Evolutionary conservation across 2,113 vertebrate genomes (phyloP).

Genomic region (Caretta caretta): DNA sequence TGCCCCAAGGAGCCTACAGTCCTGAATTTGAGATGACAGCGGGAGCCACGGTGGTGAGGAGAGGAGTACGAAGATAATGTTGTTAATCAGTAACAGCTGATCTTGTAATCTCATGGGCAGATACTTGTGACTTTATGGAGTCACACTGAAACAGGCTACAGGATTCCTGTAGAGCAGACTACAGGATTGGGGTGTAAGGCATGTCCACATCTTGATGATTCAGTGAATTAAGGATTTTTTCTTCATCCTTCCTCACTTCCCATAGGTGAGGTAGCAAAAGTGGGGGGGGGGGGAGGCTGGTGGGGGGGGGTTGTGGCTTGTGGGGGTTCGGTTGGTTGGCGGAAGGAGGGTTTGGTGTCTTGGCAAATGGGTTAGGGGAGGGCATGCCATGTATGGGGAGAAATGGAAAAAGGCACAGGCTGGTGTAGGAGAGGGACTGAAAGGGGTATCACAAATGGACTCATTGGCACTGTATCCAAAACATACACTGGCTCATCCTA

Average conservation of each 20-base stretch:
- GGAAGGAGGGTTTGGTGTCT: not conserved
- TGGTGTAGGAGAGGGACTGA: not conserved
- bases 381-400: not conserved
- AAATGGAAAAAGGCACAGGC: not conserved
- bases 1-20: not conserved
- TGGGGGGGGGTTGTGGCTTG: not conserved
- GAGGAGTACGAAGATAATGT: accelerated
- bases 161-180: not conserved
- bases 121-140: accelerated
- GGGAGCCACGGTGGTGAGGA: not conserved
- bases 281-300: not conserved
- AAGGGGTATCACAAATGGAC: not conserved
- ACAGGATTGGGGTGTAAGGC: not conserved
- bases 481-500: not conserved
- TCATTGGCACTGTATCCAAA: not conserved
- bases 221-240: not conserved
- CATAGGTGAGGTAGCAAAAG: not conserved
- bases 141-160: not conserved
- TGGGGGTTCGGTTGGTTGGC: not conserved
- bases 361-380: not conserved
- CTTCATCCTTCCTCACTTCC: not conserved
- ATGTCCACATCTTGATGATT: not conserved
- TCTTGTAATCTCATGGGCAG: not conserved
- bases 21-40: not conserved
- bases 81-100: not conserved